Evolutionary conservation across 2,888 invertebrate species (phyloP).

Genomic region (Lasioglossum vierecki): DNA sequence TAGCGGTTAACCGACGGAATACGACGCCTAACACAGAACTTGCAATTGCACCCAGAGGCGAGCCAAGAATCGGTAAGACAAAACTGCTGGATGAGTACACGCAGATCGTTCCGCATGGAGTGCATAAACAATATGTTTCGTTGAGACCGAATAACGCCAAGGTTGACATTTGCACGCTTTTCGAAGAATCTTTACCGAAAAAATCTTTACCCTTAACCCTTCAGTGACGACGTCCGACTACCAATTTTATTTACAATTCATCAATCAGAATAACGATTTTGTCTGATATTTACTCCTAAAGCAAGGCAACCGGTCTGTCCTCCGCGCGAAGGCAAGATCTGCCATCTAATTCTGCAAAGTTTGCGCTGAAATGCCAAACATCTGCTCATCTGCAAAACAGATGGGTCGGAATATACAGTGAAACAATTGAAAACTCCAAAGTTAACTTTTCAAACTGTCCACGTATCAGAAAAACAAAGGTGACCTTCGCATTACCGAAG

Average conservation of each 20-base stretch:
- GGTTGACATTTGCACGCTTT: conserved; percentile 71
- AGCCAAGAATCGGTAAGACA: conserved; percentile 87
- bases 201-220: neutral
- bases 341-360: too few relatives aligned
- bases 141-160: conserved; percentile 80
- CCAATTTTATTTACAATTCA: neutral
- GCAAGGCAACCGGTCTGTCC: too few relatives aligned
- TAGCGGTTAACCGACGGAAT: neutral
- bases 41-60: conserved; percentile 83
- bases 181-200: neutral
- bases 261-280: too few relatives aligned
- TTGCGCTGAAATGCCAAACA: too few relatives aligned
- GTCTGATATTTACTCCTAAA: too few relatives aligned
- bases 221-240: neutral
- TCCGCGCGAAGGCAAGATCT: too few relatives aligned
- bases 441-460: too few relatives aligned
- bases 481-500: too few relatives aligned
- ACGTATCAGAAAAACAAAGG: too few relatives aligned
- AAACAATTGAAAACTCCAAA: too few relatives aligned
- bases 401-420: too few relatives aligned
- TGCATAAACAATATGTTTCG: conserved; percentile 81
- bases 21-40: neutral
- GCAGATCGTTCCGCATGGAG: conserved; percentile 82
- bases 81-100: conserved; percentile 87
- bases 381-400: too few relatives aligned